A percentile compares a stretch with the other conserved stretches of the same genome.
Evolutionary conservation across 2,888 invertebrate species (phyloP).

Genomic region (Chrysomela aeneicollis): DNA sequence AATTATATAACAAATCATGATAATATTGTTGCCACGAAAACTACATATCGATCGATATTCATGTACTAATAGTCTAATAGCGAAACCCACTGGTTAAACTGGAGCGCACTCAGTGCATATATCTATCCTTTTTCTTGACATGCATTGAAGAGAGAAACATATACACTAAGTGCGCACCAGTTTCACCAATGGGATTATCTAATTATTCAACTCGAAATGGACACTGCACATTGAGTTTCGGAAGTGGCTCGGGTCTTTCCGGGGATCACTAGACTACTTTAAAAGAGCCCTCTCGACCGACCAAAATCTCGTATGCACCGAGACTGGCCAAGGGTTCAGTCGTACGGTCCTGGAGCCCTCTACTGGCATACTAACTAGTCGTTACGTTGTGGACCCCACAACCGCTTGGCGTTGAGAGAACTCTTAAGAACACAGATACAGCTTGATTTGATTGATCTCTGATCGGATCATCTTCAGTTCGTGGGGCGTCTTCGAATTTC

Average conservation of each 20-base stretch:
- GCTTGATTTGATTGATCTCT: constrained; percentile 40
- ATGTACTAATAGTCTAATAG: no score
- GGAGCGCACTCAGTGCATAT: no score
- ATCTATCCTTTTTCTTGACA: no score
- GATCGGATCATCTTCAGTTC: neutral
- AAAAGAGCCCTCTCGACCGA: constrained; percentile 1
- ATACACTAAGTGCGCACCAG: no score
- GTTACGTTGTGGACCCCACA: constrained; percentile 8
- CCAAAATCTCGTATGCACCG: neutral
- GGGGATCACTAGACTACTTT: constrained; percentile 5
- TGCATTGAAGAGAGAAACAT: no score
- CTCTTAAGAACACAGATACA: constrained; percentile 43
- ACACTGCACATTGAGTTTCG: neutral
- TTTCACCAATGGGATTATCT: no score
- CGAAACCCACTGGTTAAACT: no score
- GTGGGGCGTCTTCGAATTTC: neutral
- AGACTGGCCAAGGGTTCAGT: constrained; percentile 5
- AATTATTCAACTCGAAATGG: neutral
- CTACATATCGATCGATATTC: no score
- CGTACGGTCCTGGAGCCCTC: constrained; percentile 3
- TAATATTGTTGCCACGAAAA: no score
- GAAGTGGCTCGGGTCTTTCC: neutral
- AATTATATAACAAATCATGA: no score
- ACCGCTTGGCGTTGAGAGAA: constrained; percentile 33
- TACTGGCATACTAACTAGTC: neutral